phyloP scores from a whole-genome alignment of 2,888 invertebrate species.

The Apantesis nais region DNA sequence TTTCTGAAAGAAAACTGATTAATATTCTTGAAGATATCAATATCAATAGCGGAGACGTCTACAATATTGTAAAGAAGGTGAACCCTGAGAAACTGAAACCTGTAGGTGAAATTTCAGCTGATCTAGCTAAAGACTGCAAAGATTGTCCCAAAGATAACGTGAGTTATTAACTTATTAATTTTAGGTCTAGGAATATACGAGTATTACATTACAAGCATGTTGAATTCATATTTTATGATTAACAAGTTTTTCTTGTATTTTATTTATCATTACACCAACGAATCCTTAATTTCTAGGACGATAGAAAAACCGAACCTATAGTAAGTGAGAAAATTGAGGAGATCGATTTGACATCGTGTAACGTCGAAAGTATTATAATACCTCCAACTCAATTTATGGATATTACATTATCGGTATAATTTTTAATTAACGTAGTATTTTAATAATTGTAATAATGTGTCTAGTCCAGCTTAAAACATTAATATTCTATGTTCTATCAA shows the following conservation, averaged over 20 bases:
- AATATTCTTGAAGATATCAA: constrained; percentile 72
- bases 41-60: constrained; percentile 59
- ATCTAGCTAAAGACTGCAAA: constrained; percentile 18
- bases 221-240: neutral
- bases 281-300: constrained; percentile 21
- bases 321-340: constrained; percentile 58
- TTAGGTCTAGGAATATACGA: neutral
- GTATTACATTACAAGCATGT: neutral
- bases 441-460: neutral
- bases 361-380: constrained; percentile 52
- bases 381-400: constrained; percentile 75
- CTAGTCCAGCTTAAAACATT: neutral
- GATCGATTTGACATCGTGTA: constrained; percentile 48
- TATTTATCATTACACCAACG: neutral
- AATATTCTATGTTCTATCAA: neutral
- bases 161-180: neutral
- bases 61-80: constrained; percentile 62
- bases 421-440: neutral
- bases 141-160: constrained; percentile 20
- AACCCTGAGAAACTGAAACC: constrained; percentile 57
- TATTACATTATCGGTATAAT: constrained; percentile 47
- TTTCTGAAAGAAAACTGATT: constrained; percentile 70
- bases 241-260: neutral
- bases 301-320: constrained; percentile 16
- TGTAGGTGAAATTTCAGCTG: constrained; percentile 56